Conservation (phyloP, 2,888 invertebrate species). For the Machimus rusticus region DNA sequence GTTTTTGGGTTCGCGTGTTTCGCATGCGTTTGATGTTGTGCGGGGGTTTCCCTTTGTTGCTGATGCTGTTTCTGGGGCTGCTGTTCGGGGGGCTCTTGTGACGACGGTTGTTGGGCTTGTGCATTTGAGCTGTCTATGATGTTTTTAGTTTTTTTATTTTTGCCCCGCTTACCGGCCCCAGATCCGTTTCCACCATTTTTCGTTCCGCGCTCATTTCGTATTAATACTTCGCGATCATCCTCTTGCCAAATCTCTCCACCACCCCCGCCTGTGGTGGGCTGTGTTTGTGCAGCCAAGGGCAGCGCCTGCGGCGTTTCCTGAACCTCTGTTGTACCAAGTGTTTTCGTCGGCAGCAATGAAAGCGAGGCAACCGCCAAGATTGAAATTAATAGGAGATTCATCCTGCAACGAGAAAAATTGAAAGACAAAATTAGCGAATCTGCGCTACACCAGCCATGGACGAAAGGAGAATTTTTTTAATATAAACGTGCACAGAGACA, state of each 20-base stretch:
- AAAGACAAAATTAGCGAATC: slow-evolving; percentile 13
- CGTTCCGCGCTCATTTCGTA: slow-evolving; percentile 81
- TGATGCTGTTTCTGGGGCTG: slow-evolving; percentile 27
- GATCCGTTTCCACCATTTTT: slow-evolving; percentile 71
- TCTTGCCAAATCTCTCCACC: slow-evolving; percentile 79
- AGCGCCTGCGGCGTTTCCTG: slow-evolving; percentile 62
- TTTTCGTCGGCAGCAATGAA: slow-evolving; percentile 56
- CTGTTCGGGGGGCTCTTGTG: neutral
- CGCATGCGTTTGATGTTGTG: slow-evolving; percentile 55
- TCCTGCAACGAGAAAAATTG: slow-evolving; percentile 18
- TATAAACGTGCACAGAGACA: neutral
- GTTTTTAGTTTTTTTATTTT: slow-evolving; percentile 54
- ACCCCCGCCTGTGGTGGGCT: slow-evolving; percentile 54
- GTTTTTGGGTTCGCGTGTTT: slow-evolving; percentile 51
- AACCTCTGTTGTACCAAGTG: slow-evolving; percentile 60
- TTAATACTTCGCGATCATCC: slow-evolving; percentile 79
- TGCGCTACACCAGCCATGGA: neutral
- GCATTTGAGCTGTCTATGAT: slow-evolving; percentile 35
- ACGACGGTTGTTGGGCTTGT: slow-evolving; percentile 1
- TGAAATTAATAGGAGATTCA: slow-evolving; percentile 44
- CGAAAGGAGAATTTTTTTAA: neutral
- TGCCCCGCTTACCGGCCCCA: slow-evolving; percentile 54
- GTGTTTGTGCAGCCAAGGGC: slow-evolving; percentile 61
- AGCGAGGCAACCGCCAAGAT: slow-evolving; percentile 56
- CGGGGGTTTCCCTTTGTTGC: slow-evolving; percentile 23